Evolutionary conservation across 2,797 vertebrate genomes (phyloP), one percentile per base, ranked within the genome.

Genomic region (Saxicola maurus): DNA sequence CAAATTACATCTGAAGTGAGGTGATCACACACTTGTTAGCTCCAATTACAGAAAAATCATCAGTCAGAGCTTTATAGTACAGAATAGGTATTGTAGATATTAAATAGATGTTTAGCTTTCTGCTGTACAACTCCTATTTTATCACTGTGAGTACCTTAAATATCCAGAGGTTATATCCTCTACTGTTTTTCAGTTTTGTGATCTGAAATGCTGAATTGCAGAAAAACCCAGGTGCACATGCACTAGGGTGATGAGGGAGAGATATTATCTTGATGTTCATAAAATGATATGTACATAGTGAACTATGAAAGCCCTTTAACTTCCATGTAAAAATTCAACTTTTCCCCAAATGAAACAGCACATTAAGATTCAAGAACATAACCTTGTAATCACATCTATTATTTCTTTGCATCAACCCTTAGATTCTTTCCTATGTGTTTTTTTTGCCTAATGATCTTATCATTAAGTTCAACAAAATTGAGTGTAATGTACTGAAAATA

Each of bases 1-100:
- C 60, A 69, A 56, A 83, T 69, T 83, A 67, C 28, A 73, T 76
- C 51, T 91, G 55, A 94, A 89, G 25, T 60, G 52, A 87, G 52
- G 10, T 83, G 67, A 73, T 92, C 81, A 66, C 31, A 52, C 16
- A 74, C 75, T 92, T 86, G 37, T 92, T 92, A 77, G 27, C 19
- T 61, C 38, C 43, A 91, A 85, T 91, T 85, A 74, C 40, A 89
- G 81, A 88, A 93, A 91, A 93, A 89, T 53, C 38, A 76, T 84
- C 88, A 90, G 64, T 87, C 73, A 75, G 43, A 65, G 19, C 15
- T 84, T 75, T 82, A 45, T 62, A 74, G 74, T 40, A 61, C 27
- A 77, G 23, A n/a, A 86, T 28, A 88, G 17, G 16, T 61, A 40
- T 3, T 49, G 35, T 23, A 82, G 57, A 20, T 76, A 80, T 51